phyloP scores from a whole-genome alignment of 2,888 invertebrate species.

The Caenorhabditis sp. region DNA sequence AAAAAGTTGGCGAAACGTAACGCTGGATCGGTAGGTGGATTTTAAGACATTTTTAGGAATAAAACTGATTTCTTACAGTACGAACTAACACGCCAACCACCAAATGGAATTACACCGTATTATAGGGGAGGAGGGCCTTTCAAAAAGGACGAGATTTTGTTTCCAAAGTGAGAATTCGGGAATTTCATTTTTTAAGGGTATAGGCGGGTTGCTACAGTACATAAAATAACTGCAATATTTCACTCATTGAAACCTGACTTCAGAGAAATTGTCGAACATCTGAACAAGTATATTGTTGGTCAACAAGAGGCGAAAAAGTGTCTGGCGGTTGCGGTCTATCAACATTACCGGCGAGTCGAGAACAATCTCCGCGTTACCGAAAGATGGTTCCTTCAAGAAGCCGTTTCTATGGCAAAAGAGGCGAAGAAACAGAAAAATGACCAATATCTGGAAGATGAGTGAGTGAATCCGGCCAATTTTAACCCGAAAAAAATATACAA shows the following conservation, averaged over 20 bases:
- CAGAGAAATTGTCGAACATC: constrained; percentile 86
- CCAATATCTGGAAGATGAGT: neutral
- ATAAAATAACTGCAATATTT: no score
- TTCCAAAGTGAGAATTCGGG: constrained; percentile 19
- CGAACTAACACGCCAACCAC: constrained; percentile 28
- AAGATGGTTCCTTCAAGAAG: constrained; percentile 32
- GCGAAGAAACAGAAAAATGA: constrained; percentile 16
- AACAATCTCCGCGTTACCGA: constrained; percentile 77
- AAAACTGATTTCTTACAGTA: constrained; percentile 22
- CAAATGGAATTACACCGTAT: constrained; percentile 16
- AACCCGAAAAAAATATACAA: neutral
- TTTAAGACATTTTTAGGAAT: neutral
- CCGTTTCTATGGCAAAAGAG: constrained; percentile 17
- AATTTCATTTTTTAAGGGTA: neutral
- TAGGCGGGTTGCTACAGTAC: no score
- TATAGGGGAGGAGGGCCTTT: constrained; percentile 5
- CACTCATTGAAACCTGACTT: neutral
- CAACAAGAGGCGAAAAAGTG: constrained; percentile 90
- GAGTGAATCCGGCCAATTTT: constrained; percentile 5
- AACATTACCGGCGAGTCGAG: constrained; percentile 96
- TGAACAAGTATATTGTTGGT: constrained; percentile 76
- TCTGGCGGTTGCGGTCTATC: constrained; percentile 95
- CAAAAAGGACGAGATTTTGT: constrained; percentile 14
- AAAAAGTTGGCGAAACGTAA: constrained; percentile 27
- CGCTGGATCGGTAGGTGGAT: neutral